Evolutionary conservation across 2,113 vertebrate species (phyloP).

Genomic region (Engystomops pustulosus): DNA sequence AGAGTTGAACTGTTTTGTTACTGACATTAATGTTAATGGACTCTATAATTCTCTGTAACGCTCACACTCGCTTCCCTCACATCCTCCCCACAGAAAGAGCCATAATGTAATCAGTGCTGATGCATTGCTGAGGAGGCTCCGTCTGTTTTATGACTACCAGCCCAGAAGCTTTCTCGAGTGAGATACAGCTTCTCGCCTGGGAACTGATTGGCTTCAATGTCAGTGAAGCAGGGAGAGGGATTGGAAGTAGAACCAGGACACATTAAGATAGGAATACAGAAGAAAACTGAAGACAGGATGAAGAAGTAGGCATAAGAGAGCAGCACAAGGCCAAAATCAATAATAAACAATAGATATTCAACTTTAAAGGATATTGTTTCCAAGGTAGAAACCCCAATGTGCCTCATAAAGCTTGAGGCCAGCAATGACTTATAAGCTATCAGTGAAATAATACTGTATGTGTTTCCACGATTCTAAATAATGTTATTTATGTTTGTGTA

Average conservation of each 20-base stretch:
- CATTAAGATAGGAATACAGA: neutral
- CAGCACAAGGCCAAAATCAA: neutral
- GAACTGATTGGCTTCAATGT: constrained; percentile 57
- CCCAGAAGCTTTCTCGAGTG: constrained; percentile 52
- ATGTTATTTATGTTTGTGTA: neutral
- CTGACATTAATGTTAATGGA: constrained; percentile 59
- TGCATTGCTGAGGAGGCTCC: constrained; percentile 55
- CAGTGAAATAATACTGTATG: neutral
- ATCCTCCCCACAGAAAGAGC: constrained; percentile 55
- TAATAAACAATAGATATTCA: neutral
- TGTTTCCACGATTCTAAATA: neutral
- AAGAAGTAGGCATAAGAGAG: neutral
- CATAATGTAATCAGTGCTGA: constrained; percentile 58
- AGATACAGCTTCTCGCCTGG: constrained; percentile 51
- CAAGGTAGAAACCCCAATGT: too few species aligned
- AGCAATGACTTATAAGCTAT: neutral
- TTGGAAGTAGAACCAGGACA: constrained; percentile 22
- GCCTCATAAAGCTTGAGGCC: neutral
- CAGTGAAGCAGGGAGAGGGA: constrained; percentile 37
- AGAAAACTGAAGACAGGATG: neutral
- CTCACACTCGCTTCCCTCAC: constrained; percentile 48
- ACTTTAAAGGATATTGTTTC: neutral
- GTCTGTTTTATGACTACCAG: constrained; percentile 59
- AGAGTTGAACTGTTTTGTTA: constrained; percentile 48
- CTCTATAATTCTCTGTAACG: constrained; percentile 59